A percentile compares a stretch with the other conserved stretches of the same genome.
phyloP scores from a whole-genome alignment of 1,140 invertebrate species.

The Neodiprion lecontei region DNA sequence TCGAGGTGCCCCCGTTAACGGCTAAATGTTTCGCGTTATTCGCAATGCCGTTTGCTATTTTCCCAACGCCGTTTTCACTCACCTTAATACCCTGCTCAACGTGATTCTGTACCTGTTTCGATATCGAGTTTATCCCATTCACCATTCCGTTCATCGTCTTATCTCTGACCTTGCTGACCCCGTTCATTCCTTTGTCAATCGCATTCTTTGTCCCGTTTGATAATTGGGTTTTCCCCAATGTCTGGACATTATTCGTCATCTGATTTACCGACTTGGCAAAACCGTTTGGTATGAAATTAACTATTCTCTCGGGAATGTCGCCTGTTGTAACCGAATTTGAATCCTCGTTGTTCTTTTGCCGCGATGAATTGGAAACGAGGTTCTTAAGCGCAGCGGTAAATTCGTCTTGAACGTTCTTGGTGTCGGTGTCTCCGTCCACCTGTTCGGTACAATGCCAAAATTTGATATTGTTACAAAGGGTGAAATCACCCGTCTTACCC shows the following conservation, averaged over 20 bases:
- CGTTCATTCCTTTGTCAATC: not conserved
- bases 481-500: too few relatives aligned
- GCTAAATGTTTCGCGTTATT: constrained; percentile 36
- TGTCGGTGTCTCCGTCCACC: constrained; percentile 84
- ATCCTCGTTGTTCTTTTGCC: not conserved
- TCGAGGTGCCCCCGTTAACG: constrained; percentile 30
- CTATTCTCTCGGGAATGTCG: not conserved
- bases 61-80: constrained; percentile 15
- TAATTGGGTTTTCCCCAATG: not conserved
- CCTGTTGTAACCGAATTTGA: not conserved
- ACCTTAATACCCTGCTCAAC: constrained; percentile 10
- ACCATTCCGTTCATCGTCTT: not conserved
- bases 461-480: not conserved
- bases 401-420: constrained; percentile 75
- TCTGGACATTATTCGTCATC: not conserved
- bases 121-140: constrained; percentile 9
- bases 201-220: not conserved
- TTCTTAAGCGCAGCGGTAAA: constrained; percentile 71
- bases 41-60: constrained; percentile 38
- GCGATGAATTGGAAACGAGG: not conserved
- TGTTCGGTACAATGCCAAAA: constrained; percentile 45
- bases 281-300: not conserved
- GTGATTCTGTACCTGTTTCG: constrained; percentile 8
- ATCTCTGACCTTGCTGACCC: constrained; percentile 1
- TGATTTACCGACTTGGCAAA: not conserved